Evolutionary conservation across 1,140 invertebrate species (phyloP), one percentile per base, ranked within the genome.

Genomic region (Pteromalus puparum): DNA sequence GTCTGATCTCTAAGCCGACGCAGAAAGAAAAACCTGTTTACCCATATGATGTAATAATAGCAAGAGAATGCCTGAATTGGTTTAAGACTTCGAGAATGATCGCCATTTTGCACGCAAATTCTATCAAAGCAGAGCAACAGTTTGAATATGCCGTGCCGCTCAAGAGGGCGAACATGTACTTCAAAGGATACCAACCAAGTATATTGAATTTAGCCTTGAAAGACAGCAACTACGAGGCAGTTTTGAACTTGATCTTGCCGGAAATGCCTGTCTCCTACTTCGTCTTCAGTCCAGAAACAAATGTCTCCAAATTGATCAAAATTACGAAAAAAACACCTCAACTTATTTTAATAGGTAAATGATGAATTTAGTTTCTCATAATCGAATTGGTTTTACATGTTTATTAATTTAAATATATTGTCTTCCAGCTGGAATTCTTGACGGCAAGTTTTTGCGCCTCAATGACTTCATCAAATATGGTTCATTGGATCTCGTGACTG

Each of bases 81-180:
- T 95, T 97, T 86, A 93, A 95, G 61, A 94, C 94, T 72, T 96
- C 96, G 1, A 95, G 94, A 89, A 94, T 97, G 93, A 90, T 97
- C 84, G 95, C 93, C 30, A 94, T 97, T 84, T 93, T 95, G 80
- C 96, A 97, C 88, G 83, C 93, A 28, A 97, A 96, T 93, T 94
- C 96, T 0, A 95, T 96, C 5, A 90, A 87, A 9, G 89, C 90
- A 75, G 93, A 95, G 28, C 94, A 95, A 1, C 90, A 94, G 86
- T 96, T 95, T 83, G 94, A 95, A 21, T 91, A 96, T 18, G 93
- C 91, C 87, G 94, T 95, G 15, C 87, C 93, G 46, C 91, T 96
- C 75, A 93, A 94, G 83, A 95, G 94, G 87, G 90, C 94, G 83
- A 94, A 95, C 84, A 96, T 97, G 95, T 93, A 95, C 86, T 90